Evolutionary conservation across 2,797 vertebrate genomes (phyloP).

Genomic region (Podarcis siculus): DNA sequence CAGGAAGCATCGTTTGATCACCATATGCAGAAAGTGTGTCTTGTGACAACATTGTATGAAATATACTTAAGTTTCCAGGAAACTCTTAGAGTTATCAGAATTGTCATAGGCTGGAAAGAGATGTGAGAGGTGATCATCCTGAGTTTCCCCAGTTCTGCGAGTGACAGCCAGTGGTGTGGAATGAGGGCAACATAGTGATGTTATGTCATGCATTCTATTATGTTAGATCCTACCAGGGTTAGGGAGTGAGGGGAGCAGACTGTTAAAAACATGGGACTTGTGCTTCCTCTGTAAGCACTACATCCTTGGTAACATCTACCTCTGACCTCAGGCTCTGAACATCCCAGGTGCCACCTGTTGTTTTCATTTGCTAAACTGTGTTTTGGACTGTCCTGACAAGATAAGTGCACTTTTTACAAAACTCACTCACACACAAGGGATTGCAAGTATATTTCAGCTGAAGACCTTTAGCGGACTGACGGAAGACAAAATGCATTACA

Average conservation of each 20-base stretch:
- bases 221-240: neutral
- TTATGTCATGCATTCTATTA: neutral
- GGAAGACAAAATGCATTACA: slow-evolving; percentile 44
- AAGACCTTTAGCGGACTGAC: slow-evolving; percentile 63
- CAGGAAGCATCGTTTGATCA: neutral
- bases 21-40: neutral
- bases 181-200: too few species aligned
- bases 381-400: slow-evolving; percentile 62
- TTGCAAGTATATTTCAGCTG: slow-evolving; percentile 58
- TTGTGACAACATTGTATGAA: neutral
- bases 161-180: neutral
- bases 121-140: neutral
- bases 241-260: neutral
- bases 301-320: neutral
- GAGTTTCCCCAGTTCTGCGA: neutral
- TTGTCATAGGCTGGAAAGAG: neutral
- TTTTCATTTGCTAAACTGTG: slow-evolving; percentile 44
- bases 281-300: neutral
- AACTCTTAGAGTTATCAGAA: neutral
- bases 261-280: neutral
- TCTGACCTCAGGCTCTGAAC: neutral
- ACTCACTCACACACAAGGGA: slow-evolving; percentile 43
- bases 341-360: neutral
- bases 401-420: slow-evolving; percentile 39
- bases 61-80: neutral